Evolutionary conservation across 2,797 vertebrate genomes (phyloP).

Genomic region (Darevskia mixta): DNA sequence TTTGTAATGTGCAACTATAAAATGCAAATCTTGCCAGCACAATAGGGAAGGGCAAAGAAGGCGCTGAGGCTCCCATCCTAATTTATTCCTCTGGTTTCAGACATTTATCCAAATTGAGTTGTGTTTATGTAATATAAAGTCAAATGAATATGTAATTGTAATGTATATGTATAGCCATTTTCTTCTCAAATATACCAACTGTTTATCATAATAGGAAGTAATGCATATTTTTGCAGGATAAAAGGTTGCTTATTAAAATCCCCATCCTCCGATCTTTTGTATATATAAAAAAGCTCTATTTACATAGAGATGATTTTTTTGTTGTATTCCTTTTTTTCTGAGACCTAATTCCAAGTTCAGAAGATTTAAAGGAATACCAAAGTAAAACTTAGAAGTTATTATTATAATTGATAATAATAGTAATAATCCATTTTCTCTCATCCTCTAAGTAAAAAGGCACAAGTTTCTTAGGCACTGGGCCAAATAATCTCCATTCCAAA

Average conservation of each 20-base stretch:
- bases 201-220: constrained; percentile 79
- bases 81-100: constrained; percentile 76
- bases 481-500: constrained; percentile 28
- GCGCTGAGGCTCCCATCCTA: constrained; percentile 67
- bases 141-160: constrained; percentile 79
- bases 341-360: constrained; percentile 38
- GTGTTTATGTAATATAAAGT: constrained; percentile 77
- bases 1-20: constrained; percentile 78
- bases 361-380: constrained; percentile 70
- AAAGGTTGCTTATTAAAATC: constrained; percentile 79
- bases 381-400: constrained; percentile 35
- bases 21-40: constrained; percentile 76
- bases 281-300: constrained; percentile 68
- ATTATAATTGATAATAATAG: too few species aligned
- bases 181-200: constrained; percentile 77
- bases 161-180: constrained; percentile 78
- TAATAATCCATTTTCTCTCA: constrained; percentile 41
- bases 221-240: constrained; percentile 76
- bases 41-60: constrained; percentile 75
- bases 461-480: not conserved
- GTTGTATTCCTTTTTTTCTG: constrained; percentile 60
- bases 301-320: constrained; percentile 65
- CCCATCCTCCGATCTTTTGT: constrained; percentile 65
- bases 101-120: constrained; percentile 79
- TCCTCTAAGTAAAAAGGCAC: constrained; percentile 14